A percentile compares a stretch with the other conserved stretches of the same genome.
Evolutionary conservation across 2,113 vertebrate genomes (phyloP).

Genomic region (Delphinus delphis): DNA sequence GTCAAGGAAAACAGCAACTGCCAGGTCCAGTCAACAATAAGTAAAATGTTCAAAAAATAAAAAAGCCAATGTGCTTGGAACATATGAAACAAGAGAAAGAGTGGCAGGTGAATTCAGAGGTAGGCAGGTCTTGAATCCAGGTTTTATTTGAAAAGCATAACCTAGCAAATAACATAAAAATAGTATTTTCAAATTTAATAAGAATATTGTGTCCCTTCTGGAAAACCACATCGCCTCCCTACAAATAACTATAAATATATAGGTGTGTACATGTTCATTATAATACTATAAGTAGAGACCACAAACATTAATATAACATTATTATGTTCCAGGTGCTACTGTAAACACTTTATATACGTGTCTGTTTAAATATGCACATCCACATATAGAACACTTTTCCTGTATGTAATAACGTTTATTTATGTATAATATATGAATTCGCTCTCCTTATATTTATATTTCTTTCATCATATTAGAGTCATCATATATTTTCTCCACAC

Average conservation of each 20-base stretch:
- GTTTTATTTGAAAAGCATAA: background rate
- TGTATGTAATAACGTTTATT: fast-evolving
- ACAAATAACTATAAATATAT: background rate
- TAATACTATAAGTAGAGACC: background rate
- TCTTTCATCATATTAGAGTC: background rate
- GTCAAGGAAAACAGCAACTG: background rate
- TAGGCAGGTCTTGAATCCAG: fast-evolving
- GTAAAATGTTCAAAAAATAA: background rate
- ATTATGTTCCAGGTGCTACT: background rate
- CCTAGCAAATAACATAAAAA: background rate
- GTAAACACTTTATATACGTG: background rate
- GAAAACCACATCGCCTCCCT: background rate
- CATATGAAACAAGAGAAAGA: background rate
- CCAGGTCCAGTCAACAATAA: too few relatives aligned
- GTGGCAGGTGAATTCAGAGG: background rate
- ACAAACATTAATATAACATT: background rate
- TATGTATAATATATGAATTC: background rate
- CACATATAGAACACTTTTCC: background rate
- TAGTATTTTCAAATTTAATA: background rate
- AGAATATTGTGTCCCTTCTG: background rate
- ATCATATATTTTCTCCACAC: background rate
- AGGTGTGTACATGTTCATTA: background rate
- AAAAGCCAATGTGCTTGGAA: background rate
- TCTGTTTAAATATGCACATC: background rate
- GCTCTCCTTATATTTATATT: background rate